A percentile compares a stretch with the other conserved stretches of the same genome.
Evolutionary conservation across 1,140 invertebrate genomes (phyloP).

Genomic region (Pogonomyrmex californicus): DNA sequence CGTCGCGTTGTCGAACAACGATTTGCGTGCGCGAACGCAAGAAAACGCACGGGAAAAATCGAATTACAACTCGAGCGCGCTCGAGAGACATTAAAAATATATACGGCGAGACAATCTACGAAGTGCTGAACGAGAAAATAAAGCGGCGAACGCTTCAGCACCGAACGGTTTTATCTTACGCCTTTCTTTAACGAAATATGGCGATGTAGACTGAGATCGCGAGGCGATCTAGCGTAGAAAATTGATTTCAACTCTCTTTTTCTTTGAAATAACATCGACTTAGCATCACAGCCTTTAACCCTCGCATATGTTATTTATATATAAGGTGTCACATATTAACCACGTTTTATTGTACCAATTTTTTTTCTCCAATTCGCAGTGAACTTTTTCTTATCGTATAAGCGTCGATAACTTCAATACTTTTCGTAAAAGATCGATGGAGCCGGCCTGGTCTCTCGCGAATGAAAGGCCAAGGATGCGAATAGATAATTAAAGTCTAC

Average conservation of each 20-base stretch:
- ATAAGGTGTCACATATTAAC: neutral
- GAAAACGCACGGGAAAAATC: constrained; percentile 57
- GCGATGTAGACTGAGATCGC: neutral
- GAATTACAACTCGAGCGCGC: constrained; percentile 40
- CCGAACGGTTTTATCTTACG: constrained; percentile 22
- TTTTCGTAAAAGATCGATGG: constrained; percentile 4
- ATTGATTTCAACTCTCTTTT: constrained; percentile 21
- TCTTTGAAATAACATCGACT: constrained; percentile 8
- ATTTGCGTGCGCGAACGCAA: constrained; percentile 16
- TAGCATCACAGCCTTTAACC: neutral
- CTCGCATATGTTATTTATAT: neutral
- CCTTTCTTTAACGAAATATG: constrained; percentile 27
- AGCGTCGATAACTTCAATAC: neutral
- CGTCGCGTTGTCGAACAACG: constrained; percentile 18
- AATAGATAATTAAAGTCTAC: constrained; percentile 49
- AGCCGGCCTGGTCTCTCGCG: too few relatives aligned
- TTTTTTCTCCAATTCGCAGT: neutral
- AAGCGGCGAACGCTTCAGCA: constrained; percentile 7
- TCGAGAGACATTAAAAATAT: constrained; percentile 60
- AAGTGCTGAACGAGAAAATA: constrained; percentile 40
- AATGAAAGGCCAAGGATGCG: neutral
- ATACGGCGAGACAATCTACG: constrained; percentile 3
- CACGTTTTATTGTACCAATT: neutral
- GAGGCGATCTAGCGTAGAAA: neutral
- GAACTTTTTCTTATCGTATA: neutral